Conservation (phyloP, 1,140 invertebrate species). For the Seison nebaliae region DNA sequence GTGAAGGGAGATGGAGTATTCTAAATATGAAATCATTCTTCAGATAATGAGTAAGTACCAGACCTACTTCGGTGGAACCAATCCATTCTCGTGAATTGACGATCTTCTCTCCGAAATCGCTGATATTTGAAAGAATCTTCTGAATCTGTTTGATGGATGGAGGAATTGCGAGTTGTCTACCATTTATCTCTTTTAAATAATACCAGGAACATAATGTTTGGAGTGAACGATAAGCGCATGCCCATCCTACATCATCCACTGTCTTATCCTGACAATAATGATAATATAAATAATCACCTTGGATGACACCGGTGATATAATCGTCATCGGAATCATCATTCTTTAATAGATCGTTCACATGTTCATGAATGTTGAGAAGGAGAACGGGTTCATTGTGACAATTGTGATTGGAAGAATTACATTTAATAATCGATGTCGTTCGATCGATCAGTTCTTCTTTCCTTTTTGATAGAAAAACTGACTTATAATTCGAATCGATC, state of each 20-base stretch:
- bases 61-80: constrained; percentile 82
- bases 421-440: no score
- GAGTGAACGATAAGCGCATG: constrained; percentile 86
- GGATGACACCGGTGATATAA: no score
- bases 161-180: constrained; percentile 51
- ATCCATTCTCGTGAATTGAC: constrained; percentile 80
- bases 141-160: constrained; percentile 67
- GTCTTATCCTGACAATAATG: constrained; percentile 89
- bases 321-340: no score
- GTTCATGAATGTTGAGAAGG: no score
- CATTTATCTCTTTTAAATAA: constrained; percentile 65
- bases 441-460: no score
- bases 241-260: constrained; percentile 87
- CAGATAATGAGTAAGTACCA: constrained; percentile 51
- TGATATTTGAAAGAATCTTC: constrained; percentile 64
- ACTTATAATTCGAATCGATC: no score
- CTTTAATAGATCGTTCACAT: no score
- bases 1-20: constrained; percentile 46
- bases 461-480: no score
- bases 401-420: no score
- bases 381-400: no score
- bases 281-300: constrained; percentile 65
- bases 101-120: constrained; percentile 64
- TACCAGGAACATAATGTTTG: constrained; percentile 95
- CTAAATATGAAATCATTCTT: constrained; percentile 51